These are phyloP conservation scores for Noctua janthina DNA, from an alignment of 2,888 invertebrate genomes.

Conservation along the genomic window DNA sequence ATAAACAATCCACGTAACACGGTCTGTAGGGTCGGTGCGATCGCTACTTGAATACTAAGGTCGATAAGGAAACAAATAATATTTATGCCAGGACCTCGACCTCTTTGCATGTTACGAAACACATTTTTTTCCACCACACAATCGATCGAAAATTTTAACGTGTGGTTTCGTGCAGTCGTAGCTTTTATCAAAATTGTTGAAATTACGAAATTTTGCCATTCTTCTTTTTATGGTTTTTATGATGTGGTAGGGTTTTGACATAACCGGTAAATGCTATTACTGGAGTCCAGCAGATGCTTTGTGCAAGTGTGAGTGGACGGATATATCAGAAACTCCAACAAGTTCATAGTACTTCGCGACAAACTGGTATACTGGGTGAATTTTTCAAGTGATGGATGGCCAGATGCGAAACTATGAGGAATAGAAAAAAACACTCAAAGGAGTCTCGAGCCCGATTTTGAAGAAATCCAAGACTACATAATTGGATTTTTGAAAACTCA, in stretches of 20 bases:
- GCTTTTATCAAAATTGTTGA: not conserved
- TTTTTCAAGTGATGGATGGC: too few relatives aligned
- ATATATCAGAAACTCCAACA: not conserved
- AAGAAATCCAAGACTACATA: too few relatives aligned
- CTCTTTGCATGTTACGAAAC: conserved; percentile 85
- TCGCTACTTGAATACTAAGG: conserved; percentile 81
- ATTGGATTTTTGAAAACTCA: too few relatives aligned
- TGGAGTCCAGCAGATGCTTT: not conserved
- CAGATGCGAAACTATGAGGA: too few relatives aligned
- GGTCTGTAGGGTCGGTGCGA: conserved; percentile 78
- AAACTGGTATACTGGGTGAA: not conserved
- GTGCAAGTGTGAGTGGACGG: not conserved
- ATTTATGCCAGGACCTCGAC: conserved; percentile 82
- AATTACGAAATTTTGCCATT: not conserved
- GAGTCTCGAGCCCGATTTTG: too few relatives aligned
- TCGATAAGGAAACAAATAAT: conserved; percentile 83
- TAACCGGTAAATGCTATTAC: not conserved
- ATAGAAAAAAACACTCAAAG: too few relatives aligned
- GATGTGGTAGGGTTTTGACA: not conserved
- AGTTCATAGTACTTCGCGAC: not conserved
- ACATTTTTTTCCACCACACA: conserved; percentile 51
- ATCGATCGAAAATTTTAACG: conserved; percentile 16
- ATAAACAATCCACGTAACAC: conserved; percentile 83
- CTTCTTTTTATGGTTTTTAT: not conserved
- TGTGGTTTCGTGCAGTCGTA: not conserved